phyloP scores from a whole-genome alignment of 2,113 vertebrate species.

The Mugil cephalus region DNA sequence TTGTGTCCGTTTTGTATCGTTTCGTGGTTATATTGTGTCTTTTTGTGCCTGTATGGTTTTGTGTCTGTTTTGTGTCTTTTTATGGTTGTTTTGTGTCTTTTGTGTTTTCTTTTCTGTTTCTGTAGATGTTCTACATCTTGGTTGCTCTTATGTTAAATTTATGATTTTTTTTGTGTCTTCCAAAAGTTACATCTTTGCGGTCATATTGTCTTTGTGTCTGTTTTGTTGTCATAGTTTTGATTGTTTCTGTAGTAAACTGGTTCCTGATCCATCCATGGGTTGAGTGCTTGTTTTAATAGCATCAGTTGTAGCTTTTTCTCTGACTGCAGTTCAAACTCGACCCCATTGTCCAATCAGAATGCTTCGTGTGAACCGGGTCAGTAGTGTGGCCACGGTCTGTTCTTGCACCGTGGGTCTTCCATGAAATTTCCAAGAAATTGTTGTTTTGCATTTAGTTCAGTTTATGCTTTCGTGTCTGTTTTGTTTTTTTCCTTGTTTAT shows the following conservation, averaged over 20 bases:
- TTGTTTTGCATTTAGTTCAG: too few species aligned
- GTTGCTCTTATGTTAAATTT: too few species aligned
- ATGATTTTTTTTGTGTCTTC: too few species aligned
- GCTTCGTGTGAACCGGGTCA: constrained; percentile 45
- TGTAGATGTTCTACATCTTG: not conserved
- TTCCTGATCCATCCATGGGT: too few species aligned
- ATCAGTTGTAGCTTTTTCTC: not conserved
- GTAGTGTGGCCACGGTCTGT: not conserved
- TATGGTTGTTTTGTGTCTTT: not conserved
- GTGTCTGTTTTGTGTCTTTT: rapidly evolving
- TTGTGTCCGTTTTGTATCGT: not conserved
- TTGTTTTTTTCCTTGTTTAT: too few species aligned
- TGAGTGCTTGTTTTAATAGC: not conserved
- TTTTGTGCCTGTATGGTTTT: rapidly evolving
- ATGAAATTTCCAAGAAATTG: too few species aligned
- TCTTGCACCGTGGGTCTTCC: constrained; percentile 7
- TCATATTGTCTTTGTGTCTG: too few species aligned
- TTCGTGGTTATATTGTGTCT: not conserved
- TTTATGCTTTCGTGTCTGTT: too few species aligned
- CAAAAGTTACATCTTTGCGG: too few species aligned
- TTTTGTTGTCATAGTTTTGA: too few species aligned
- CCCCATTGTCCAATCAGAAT: constrained; percentile 12
- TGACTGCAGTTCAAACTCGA: not conserved
- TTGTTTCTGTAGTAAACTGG: too few species aligned
- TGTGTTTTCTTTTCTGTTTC: rapidly evolving